Evolutionary conservation across 2,113 vertebrate species (phyloP).

Genomic region (Grus americana): DNA sequence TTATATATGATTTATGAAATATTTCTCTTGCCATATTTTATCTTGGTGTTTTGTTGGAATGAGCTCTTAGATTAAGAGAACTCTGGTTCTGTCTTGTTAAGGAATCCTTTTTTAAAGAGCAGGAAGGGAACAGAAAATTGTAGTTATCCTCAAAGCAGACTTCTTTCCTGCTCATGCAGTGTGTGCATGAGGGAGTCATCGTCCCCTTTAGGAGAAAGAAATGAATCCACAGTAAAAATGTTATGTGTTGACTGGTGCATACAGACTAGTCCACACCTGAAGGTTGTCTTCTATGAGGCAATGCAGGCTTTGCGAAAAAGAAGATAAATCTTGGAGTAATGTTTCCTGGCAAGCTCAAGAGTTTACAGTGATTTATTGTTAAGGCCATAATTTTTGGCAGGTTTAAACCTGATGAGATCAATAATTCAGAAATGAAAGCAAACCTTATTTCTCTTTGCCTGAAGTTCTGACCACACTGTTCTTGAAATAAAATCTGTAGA

Average conservation of each 20-base stretch:
- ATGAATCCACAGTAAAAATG: not conserved
- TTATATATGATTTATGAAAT: not conserved
- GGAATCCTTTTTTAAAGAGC: not conserved
- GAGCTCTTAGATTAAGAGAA: not conserved
- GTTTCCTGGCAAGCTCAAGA: not conserved
- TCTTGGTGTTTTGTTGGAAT: not conserved
- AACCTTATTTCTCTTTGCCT: not conserved
- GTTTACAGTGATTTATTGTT: not conserved
- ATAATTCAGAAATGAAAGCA: not conserved
- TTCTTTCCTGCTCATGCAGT: not conserved
- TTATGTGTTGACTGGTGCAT: accelerated
- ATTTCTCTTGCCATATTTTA: not conserved
- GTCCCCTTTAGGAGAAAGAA: not conserved
- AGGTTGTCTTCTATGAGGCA: not conserved
- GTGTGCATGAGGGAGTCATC: not conserved
- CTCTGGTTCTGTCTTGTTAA: not conserved
- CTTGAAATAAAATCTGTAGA: not conserved
- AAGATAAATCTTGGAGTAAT: not conserved
- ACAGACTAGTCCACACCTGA: not conserved
- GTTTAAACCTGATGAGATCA: not conserved
- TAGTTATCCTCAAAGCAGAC: not conserved
- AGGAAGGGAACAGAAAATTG: not conserved
- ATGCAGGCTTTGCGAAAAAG: not conserved
- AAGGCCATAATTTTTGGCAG: not conserved
- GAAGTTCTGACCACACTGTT: not conserved